Conservation (phyloP, 2,888 invertebrate species). For the Lamellibrachia columna region DNA sequence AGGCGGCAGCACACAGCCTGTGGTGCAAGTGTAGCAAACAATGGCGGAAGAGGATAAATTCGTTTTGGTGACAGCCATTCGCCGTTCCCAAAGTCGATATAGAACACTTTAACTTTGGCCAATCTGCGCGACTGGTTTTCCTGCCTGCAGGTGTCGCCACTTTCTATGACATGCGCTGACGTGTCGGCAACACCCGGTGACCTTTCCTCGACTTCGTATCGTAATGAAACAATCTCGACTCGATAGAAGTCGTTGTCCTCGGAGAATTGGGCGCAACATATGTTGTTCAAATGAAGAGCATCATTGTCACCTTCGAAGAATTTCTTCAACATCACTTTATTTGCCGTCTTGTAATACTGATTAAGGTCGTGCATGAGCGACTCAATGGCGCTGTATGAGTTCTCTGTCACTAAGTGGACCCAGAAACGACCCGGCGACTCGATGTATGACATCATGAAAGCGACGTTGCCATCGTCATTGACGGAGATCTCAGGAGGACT, state of each 20-base stretch:
- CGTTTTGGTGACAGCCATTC: constrained; percentile 75
- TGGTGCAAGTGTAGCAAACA: constrained; percentile 75
- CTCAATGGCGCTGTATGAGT: constrained; percentile 45
- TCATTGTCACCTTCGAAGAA: constrained; percentile 70
- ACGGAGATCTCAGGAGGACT: constrained; percentile 26
- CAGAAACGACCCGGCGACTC: constrained; percentile 54
- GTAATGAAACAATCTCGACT: constrained; percentile 73
- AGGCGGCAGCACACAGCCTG: constrained; percentile 29
- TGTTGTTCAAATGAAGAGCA: constrained; percentile 44
- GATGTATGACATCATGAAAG: constrained; percentile 52
- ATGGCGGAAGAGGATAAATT: constrained; percentile 77
- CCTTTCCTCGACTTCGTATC: not conserved
- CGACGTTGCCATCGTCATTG: constrained; percentile 31
- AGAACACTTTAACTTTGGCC: constrained; percentile 71
- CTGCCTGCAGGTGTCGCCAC: not conserved
- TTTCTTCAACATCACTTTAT: constrained; percentile 29
- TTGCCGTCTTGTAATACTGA: constrained; percentile 35
- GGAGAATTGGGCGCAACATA: constrained; percentile 84
- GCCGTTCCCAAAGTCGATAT: constrained; percentile 88
- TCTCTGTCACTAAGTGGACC: constrained; percentile 49
- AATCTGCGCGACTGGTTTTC: not conserved
- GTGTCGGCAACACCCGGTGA: not conserved
- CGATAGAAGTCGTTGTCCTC: constrained; percentile 83
- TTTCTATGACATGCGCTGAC: not conserved
- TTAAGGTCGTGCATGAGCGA: constrained; percentile 47